A percentile compares a stretch with the other conserved stretches of the same genome.
These are phyloP conservation scores for Sylvicola cinctus DNA, from an alignment of 2,888 invertebrate genomes.

Conservation along the genomic window DNA sequence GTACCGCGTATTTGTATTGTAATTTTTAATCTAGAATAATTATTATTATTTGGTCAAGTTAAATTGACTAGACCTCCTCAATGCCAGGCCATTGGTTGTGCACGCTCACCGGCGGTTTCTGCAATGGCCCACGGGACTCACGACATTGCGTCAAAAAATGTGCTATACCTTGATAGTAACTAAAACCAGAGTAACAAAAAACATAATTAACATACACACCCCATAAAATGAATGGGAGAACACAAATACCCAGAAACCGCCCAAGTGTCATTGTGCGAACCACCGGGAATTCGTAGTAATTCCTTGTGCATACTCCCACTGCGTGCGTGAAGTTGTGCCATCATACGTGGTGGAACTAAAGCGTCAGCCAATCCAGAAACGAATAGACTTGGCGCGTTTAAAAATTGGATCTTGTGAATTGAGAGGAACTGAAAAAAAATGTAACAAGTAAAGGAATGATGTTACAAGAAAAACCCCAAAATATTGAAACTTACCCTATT, in stretches of 20 bases:
- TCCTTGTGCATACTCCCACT: conserved; percentile 61
- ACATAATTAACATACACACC: background rate
- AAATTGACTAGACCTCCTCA: conserved; percentile 17
- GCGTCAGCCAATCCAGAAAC: conserved; percentile 74
- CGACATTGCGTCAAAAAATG: conserved; percentile 20
- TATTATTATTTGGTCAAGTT: no score
- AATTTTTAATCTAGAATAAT: no score
- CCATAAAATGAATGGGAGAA: background rate
- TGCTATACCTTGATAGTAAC: conserved; percentile 22
- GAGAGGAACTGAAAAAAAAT: conserved; percentile 43
- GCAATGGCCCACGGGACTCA: conserved; percentile 13
- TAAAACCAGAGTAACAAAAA: conserved; percentile 9
- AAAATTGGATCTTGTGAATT: conserved; percentile 45
- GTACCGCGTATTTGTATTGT: no score
- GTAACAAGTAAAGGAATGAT: conserved; percentile 3
- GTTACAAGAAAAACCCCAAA: background rate
- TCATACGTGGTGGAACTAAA: conserved; percentile 81
- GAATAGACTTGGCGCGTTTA: conserved; percentile 63
- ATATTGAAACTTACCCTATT: conserved; percentile 47
- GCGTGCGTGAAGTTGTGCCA: conserved; percentile 51
- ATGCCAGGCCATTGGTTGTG: conserved; percentile 24
- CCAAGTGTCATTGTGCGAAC: conserved; percentile 94
- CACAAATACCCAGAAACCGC: conserved; percentile 50
- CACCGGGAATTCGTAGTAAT: conserved; percentile 53
- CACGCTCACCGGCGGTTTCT: conserved; percentile 22